Percentiles rank a stretch among this genome's conserved stretches.
Evolutionary conservation across 2,888 invertebrate genomes (phyloP).

Genomic region (Spialia ferax): DNA sequence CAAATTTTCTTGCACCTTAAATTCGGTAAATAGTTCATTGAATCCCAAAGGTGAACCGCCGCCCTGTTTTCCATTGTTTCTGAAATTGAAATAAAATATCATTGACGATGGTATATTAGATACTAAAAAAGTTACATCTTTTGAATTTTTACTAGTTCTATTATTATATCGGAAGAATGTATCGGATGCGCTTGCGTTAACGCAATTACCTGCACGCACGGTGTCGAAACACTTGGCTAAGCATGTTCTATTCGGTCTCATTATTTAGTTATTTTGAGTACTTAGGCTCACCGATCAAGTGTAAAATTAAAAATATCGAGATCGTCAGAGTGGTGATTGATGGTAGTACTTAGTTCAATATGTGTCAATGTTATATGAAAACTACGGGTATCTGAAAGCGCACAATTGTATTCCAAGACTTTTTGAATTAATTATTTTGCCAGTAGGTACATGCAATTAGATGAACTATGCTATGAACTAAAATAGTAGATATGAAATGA

Average conservation of each 20-base stretch:
- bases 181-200: slow-evolving; percentile 73
- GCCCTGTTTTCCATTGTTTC: slow-evolving; percentile 88
- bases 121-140: slow-evolving; percentile 2
- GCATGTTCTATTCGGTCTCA: slow-evolving; percentile 65
- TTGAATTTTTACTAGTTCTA: slow-evolving; percentile 37
- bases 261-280: slow-evolving; percentile 61
- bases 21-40: slow-evolving; percentile 95
- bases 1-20: slow-evolving; percentile 94
- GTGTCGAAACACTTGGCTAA: slow-evolving; percentile 72
- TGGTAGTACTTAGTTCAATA: neutral
- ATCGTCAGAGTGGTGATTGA: neutral
- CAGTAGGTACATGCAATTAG: no score
- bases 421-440: no score
- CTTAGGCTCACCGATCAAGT: slow-evolving; percentile 58
- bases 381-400: neutral
- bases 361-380: neutral
- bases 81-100: slow-evolving; percentile 60
- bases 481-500: no score
- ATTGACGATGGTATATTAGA: neutral
- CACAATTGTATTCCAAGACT: no score
- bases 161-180: slow-evolving; percentile 68
- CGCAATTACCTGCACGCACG: slow-evolving; percentile 75
- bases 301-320: slow-evolving; percentile 51
- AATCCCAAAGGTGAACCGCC: slow-evolving; percentile 94
- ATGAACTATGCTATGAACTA: no score